Evolutionary conservation across 2,888 invertebrate species (phyloP).

Genomic region (Emmelina monodactyla): DNA sequence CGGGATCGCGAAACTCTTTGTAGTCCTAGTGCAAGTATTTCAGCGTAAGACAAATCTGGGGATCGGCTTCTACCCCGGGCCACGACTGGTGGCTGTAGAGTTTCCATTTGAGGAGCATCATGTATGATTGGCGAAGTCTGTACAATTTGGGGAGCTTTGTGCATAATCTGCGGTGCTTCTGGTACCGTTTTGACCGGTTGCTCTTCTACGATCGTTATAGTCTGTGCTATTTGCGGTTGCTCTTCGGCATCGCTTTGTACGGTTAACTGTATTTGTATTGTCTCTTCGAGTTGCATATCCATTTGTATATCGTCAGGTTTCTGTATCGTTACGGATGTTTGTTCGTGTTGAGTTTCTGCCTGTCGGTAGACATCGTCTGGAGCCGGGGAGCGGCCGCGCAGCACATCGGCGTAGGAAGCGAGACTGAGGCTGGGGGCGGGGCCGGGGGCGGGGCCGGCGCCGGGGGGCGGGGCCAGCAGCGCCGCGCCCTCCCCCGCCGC

Average conservation of each 20-base stretch:
- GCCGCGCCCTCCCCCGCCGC: constrained; percentile 31
- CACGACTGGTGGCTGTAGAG: background rate
- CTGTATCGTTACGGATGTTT: no score
- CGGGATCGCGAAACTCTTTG: constrained; percentile 15
- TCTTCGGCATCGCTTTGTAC: background rate
- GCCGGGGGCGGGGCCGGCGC: constrained; percentile 14
- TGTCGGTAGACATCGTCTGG: constrained; percentile 77
- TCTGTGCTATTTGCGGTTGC: background rate
- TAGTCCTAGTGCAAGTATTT: constrained; percentile 74
- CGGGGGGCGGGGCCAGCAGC: no score
- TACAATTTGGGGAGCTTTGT: no score
- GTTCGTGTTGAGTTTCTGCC: no score
- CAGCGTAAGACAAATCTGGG: constrained; percentile 68
- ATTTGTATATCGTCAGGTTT: background rate
- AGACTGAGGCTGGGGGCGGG: constrained; percentile 15
- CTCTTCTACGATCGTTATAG: background rate
- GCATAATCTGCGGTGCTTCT: no score
- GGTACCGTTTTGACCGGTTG: background rate
- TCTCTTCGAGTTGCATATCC: background rate
- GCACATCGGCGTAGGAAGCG: constrained; percentile 17
- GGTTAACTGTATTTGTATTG: no score
- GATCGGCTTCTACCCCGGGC: background rate
- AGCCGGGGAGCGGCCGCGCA: constrained; percentile 34
- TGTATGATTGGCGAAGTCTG: no score
- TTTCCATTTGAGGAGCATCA: background rate